These are phyloP conservation scores for Marmota flaviventris DNA, from an alignment of 2,113 vertebrate genomes.

Conservation along the genomic window DNA sequence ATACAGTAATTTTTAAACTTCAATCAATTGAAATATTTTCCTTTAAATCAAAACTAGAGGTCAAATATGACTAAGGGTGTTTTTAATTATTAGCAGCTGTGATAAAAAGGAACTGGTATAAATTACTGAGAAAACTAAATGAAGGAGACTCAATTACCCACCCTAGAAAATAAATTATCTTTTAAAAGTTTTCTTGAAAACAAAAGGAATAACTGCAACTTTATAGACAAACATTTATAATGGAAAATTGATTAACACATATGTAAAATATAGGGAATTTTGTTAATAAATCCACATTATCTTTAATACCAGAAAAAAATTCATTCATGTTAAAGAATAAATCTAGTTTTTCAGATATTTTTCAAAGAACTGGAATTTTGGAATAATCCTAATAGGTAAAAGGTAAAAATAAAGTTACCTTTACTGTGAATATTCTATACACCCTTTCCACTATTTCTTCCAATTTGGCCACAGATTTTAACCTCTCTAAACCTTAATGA, in stretches of 20 bases:
- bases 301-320: background rate
- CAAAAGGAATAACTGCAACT: background rate
- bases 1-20: slow-evolving; percentile 4
- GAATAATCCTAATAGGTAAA: background rate
- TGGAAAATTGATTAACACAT: background rate
- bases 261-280: background rate
- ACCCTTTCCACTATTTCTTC: background rate
- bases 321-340: background rate
- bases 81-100: slow-evolving; percentile 43
- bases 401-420: background rate
- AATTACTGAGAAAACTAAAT: slow-evolving; percentile 12
- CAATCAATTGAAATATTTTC: background rate
- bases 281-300: background rate
- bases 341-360: background rate
- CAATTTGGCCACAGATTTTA: background rate
- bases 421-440: background rate
- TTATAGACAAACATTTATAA: background rate
- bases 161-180: background rate
- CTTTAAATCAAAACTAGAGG: slow-evolving; percentile 37
- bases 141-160: background rate
- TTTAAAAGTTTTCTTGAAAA: background rate
- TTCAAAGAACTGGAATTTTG: background rate
- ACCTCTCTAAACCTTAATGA: background rate
- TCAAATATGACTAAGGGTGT: background rate
- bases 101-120: background rate